phyloP scores from a whole-genome alignment of 1,140 invertebrate genomes.

The Dinothrombium tinctorium region DNA sequence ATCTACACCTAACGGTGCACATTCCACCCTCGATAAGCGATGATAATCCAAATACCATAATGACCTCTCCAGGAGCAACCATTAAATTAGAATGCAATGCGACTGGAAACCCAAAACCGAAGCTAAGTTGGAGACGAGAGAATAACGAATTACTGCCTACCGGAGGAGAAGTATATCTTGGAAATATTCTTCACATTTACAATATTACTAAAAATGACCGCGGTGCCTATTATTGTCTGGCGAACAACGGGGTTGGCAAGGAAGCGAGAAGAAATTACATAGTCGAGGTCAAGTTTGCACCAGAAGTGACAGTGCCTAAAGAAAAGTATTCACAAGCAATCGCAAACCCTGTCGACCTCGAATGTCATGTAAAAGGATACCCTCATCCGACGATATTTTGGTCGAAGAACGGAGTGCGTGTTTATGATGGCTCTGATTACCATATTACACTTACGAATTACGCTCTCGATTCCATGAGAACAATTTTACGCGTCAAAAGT shows the following conservation, averaged over 20 bases:
- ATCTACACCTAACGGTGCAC: constrained; percentile 11
- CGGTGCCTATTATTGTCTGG: constrained; percentile 78
- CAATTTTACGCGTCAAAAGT: constrained; percentile 58
- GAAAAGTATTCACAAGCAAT: constrained; percentile 45
- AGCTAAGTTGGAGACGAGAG: constrained; percentile 68
- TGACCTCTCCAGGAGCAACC: constrained; percentile 50
- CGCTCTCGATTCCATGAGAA: constrained; percentile 66
- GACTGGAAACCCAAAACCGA: constrained; percentile 42
- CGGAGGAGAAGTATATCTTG: constrained; percentile 20
- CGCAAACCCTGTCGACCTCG: constrained; percentile 73
- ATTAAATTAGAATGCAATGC: constrained; percentile 67
- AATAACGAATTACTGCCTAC: constrained; percentile 77
- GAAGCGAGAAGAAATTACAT: constrained; percentile 61
- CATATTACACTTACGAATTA: constrained; percentile 63
- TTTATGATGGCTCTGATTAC: constrained; percentile 72
- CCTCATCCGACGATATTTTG: constrained; percentile 60
- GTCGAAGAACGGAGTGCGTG: constrained; percentile 46
- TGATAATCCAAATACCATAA: constrained; percentile 62
- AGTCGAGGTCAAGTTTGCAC: constrained; percentile 54
- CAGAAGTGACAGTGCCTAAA: constrained; percentile 32
- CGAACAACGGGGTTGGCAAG: constrained; percentile 52
- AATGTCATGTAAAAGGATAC: constrained; percentile 75
- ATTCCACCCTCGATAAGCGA: constrained; percentile 69
- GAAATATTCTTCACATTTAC: constrained; percentile 54
- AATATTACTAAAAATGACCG: constrained; percentile 52